Evolutionary conservation across 2,113 vertebrate genomes (phyloP), one percentile per base, ranked within the genome.

Genomic region (Pholis gunnellus): DNA sequence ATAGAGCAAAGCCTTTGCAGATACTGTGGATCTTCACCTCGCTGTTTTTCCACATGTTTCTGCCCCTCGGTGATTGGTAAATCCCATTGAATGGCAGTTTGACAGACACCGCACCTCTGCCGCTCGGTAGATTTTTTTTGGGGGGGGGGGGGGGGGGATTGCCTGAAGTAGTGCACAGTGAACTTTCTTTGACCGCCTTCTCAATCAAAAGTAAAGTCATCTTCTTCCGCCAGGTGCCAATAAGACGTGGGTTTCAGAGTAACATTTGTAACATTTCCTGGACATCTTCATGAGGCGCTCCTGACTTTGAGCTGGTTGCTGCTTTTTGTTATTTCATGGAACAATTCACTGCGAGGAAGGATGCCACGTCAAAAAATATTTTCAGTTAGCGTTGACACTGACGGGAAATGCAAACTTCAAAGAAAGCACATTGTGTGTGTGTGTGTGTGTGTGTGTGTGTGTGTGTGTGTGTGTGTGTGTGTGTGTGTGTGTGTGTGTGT

Each of bases 11-110:
- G 75, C 79, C 85, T 87, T 89, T 71, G 82, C 50, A 80, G 73
- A 90, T 88, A 89, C 79, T 78, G 80, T 85, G 84, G 79, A 86
- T 88, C 71, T 73, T 75, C 42, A 78, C 73, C 15, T 17, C 75
- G 81, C 75, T 87, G 87, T 88, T 92, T 85, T 88, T 81, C 85
- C 74, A 81, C 75, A 36, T 34, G 34, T 81, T 65, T 57, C 78
- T 76, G 52, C 72, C 59, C 81, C 82, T 81, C n/a, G 14, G 85
- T 78, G 82, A 86, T 87, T 79, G 84, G 86, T 88, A 81, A 94
- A 91, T 83, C 90, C 67, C 61, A 59, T 4, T 81, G 87, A 90
- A 82, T 80, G 88, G 60, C 90, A 92, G 68, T 50, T 94, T 91
- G 90, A 90, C 77, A 80, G 81, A 52, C 82, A n/a, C 52, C 29